phyloP scores from a whole-genome alignment of 2,797 vertebrate genomes.

The Brachymystax lenok region DNA sequence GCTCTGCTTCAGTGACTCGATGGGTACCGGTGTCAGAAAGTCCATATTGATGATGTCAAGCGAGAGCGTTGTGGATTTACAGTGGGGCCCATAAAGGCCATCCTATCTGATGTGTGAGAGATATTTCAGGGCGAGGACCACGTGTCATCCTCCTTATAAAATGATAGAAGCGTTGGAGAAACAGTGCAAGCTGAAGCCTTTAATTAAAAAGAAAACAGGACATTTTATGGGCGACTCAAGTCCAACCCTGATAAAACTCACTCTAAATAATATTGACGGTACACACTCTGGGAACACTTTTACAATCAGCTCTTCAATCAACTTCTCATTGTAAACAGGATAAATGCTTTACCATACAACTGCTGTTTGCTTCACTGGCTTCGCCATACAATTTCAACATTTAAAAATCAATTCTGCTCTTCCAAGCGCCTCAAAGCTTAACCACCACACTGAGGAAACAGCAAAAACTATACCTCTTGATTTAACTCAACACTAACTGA shows the following conservation, averaged over 20 bases:
- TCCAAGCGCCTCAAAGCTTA: constrained; percentile 12
- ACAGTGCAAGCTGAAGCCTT: constrained; percentile 52
- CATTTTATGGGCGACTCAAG: constrained; percentile 45
- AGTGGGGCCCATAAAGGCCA: constrained; percentile 46
- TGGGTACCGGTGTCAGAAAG: constrained; percentile 16
- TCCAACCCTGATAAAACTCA: constrained; percentile 47
- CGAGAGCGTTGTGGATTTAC: constrained; percentile 48
- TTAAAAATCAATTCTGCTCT: constrained; percentile 10
- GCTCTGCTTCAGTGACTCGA: background rate
- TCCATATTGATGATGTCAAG: constrained; percentile 46
- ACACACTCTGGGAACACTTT: constrained; percentile 27
- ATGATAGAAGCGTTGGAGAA: constrained; percentile 43
- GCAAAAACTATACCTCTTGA: background rate
- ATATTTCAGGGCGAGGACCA: constrained; percentile 23
- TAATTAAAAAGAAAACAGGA: constrained; percentile 74
- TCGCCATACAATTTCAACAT: background rate
- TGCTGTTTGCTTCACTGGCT: background rate
- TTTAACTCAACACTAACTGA: background rate
- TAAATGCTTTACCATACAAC: background rate
- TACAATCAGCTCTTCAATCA: constrained; percentile 41
- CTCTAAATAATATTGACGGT: constrained; percentile 37
- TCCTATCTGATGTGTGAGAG: constrained; percentile 34
- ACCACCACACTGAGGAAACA: background rate
- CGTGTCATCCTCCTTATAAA: constrained; percentile 52
- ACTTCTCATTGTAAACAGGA: constrained; percentile 22